Evolutionary conservation across 2,888 invertebrate species (phyloP), one percentile per base, ranked within the genome.

Genomic region (Idaea straminata): DNA sequence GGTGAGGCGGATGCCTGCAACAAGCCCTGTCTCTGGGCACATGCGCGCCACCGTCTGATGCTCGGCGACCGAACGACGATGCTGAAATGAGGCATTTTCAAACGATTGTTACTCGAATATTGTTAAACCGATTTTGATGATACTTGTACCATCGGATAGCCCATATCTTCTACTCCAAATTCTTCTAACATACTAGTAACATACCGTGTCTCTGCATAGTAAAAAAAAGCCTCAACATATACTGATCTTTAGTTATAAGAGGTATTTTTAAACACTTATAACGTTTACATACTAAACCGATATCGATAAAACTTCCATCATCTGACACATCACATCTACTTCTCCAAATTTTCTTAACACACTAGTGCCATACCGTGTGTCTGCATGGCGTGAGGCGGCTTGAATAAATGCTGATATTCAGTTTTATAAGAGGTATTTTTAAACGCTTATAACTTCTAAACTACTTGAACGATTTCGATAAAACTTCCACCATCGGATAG

Each of bases 11-110:
- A 80, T 93, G 84, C 69, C 93, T 78, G 87, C 89, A 86, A 83
- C 93, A 82, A 84, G 93, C 87, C 69, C 91, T 72, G 66, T 90
- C 80, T 76, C 94, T 81, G 72, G 93, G 97, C 72, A 98, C 95
- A 92, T 98, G 98, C 64, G 98, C 98, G 66, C 98, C 98, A 75
- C 99, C 99, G 91, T 99, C 99, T 59, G 98, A 98, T 63, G 98
- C 98, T 75, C 99, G 95, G 59, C 99, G 94, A 5, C 98, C 98
- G 89, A 97, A 97, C 62, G 96, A 95, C 60, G 96, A 96, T 74
- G 95, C 96, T 95, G 77, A 2, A 75, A 75, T 5, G 65, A 16
- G 34, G 5, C 36, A 36, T 5, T 36, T 10, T 36, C 4, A 36
- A 5, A 65, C 38, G 16, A 34, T 16, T 7, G 16, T 16, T 57